phyloP scores from a whole-genome alignment of 2,797 vertebrate genomes.

The Clarias pachynema region DNA sequence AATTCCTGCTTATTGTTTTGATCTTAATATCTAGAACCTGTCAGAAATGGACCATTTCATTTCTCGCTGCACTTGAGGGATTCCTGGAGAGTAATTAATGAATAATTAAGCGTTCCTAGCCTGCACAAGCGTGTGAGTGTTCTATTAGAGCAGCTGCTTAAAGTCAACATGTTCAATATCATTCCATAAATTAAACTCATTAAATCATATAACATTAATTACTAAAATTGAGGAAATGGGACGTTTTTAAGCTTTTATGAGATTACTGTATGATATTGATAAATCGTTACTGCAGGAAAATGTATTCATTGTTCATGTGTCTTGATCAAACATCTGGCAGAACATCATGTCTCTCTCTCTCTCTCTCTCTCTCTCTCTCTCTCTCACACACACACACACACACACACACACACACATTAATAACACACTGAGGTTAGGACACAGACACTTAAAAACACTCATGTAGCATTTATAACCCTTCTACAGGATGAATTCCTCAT shows the following conservation, averaged over 20 bases:
- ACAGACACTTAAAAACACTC: background rate
- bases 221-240: background rate
- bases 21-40: background rate
- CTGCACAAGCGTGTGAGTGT: background rate
- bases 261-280: background rate
- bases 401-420: background rate
- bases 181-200: background rate
- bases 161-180: background rate
- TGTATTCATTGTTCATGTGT: background rate
- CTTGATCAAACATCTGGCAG: constrained; percentile 1
- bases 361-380: background rate
- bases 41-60: background rate
- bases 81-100: background rate
- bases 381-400: background rate
- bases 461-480: background rate
- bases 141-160: background rate
- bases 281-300: background rate
- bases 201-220: background rate
- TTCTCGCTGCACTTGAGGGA: background rate
- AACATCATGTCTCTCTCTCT: background rate
- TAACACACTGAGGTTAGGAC: background rate
- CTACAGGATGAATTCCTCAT: background rate
- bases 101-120: background rate
- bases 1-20: background rate
- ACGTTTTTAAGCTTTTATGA: background rate